phyloP scores from a whole-genome alignment of 2,797 vertebrate species.

The Fratercula arctica region DNA sequence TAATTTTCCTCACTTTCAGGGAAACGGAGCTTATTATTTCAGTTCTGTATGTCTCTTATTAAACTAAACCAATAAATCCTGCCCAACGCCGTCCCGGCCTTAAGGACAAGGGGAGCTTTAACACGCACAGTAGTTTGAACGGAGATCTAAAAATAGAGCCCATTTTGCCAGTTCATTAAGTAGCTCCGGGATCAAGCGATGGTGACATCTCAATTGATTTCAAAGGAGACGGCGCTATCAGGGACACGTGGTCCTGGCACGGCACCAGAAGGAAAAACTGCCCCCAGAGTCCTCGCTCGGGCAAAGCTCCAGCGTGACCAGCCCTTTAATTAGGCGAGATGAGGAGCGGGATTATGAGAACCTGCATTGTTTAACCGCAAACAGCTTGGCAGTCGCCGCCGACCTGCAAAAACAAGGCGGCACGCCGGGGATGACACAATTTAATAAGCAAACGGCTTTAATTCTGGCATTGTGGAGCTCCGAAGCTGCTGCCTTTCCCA shows the following conservation, averaged over 20 bases:
- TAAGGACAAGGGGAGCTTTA: slow-evolving; percentile 53
- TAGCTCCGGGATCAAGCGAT: slow-evolving; percentile 47
- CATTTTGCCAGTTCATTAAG: slow-evolving; percentile 61
- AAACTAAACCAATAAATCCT: slow-evolving; percentile 56
- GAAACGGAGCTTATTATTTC: slow-evolving; percentile 59
- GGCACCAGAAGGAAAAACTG: slow-evolving; percentile 19
- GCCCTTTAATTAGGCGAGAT: slow-evolving; percentile 33
- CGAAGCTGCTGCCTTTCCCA: neutral
- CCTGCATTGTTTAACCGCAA: slow-evolving; percentile 33
- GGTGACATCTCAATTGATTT: slow-evolving; percentile 67
- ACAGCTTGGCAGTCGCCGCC: neutral
- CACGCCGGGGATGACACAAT: neutral
- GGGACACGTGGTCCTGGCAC: slow-evolving; percentile 1
- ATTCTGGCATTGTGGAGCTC: neutral
- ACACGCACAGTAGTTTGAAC: neutral
- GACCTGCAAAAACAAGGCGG: neutral
- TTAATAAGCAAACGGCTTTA: slow-evolving; percentile 26
- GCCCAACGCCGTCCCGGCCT: rapidly evolving
- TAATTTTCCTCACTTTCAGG: slow-evolving; percentile 42
- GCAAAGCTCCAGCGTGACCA: slow-evolving; percentile 37
- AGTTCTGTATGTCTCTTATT: slow-evolving; percentile 25
- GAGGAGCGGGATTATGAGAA: slow-evolving; percentile 42
- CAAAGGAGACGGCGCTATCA: slow-evolving; percentile 23
- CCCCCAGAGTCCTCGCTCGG: neutral
- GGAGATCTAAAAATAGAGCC: slow-evolving; percentile 59